Evolutionary conservation across 2,888 invertebrate genomes (phyloP), one percentile per base, ranked within the genome.

Genomic region (Chromoteleia sp.): DNA sequence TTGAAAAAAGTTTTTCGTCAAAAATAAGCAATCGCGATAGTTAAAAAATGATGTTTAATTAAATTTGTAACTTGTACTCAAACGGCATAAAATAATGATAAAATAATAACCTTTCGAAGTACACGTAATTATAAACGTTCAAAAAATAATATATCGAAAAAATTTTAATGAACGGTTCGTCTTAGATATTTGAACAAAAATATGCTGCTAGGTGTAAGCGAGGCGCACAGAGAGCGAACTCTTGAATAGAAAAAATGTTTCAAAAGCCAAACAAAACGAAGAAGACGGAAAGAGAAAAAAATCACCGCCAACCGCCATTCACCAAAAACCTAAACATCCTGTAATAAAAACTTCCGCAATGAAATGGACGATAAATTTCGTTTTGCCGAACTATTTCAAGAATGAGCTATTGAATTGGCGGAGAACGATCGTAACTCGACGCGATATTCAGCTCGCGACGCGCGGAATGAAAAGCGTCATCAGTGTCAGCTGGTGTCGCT

Each of bases 381-480:
- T 68, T 75, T 56, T 33, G 25, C 76, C 58, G 15, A 65, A 78
- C 56, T 74, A 68, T 74, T 79, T 65, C 56, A 61, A 63, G 67
- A 74, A 79, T 54, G 68, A 74, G 52, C 74, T 56, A 61, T 61
- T 58, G 68, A 74, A 68, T 48, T 68, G 58, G 68, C 61, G 36
- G 15, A 54, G 61, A 68, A 74, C 58, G 65, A 67, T 79, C 67
- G 61, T 74, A 68, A 74, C 67, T 67, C 56, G 68, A 19, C 21
- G 21, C 21, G 52, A 79, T 74, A 74, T 79, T 78, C 78, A 79
- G 10, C 25, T 33, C n/a, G 68, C 39, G 56, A 80, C 79, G 54
- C 33, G 67, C 25, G 54, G 54, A 68, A 80, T 80, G 74, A 68
- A 80, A 80, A 75, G 68, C 68, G 75, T 80, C 75, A 65, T 75